Evolutionary conservation across 2,113 vertebrate species (phyloP), one percentile per base, ranked within the genome.

Genomic region (Rhabdornis inornatus): DNA sequence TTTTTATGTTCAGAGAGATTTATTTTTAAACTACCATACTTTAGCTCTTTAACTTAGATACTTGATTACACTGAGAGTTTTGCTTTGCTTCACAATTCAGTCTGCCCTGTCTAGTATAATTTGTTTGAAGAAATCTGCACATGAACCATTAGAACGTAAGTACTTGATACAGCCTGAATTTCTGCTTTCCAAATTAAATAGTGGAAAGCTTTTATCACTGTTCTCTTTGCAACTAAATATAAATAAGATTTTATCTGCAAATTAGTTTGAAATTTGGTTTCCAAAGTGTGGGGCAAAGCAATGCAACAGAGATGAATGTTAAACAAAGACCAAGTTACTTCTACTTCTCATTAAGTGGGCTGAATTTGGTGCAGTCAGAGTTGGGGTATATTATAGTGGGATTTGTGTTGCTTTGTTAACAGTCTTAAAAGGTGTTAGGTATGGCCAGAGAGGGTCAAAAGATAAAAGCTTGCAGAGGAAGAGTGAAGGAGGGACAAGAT

Each of bases 1-100:
- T 81, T 79, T 94, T 95, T 84, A 75, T 56, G 59, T 78, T 91
- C 21, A 47, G 64, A 64, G 44, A 83, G 40, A 87, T 87, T 94
- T 94, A 45, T 92, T 86, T 92, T 95, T 66, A 83, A 90, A 78
- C 60, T 92, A 31, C 27, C 2, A 1, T 37, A 5, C 42, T 92
- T 47, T 4, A 64, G 22, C 33, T 84, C 87, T 89, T 92, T 60
- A 56, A 42, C 56, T 65, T 49, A n/a, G 25, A 6, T 63, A 13
- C 14, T 70, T 90, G 59, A 85, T 91, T 93, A 21, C 1, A 0
- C 31, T 87, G 45, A 15, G 33, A 57, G 37, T 65, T 82, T 91
- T 69, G 11, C 39, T 88, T 85, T 69, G 55, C 47, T 83, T 92
- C 33, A 25, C 55, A 55, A 19, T 89, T 90, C 42, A 39, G 0